Evolutionary conservation across 2,797 vertebrate species (phyloP), one percentile per base, ranked within the genome.

Genomic region (Alcedo atthis): DNA sequence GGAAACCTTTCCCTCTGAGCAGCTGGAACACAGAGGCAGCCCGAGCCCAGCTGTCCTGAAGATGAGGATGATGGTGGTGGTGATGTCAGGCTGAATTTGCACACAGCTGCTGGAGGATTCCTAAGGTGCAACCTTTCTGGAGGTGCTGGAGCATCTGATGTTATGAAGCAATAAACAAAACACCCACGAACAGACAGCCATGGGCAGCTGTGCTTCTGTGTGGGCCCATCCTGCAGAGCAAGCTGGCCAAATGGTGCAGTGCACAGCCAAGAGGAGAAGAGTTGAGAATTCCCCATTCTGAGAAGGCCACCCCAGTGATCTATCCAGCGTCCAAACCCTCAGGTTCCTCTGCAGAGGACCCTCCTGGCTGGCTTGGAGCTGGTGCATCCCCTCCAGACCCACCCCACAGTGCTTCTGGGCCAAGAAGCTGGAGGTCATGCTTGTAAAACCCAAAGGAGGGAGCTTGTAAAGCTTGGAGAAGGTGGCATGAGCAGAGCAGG

Each of bases 141-240:
- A 43, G 49, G 33, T 0, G 1, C 16, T 0, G 0, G 54, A 53
- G 25, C 25, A 51, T 5, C 26, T 2, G 3, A 40, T 1, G 10
- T 12, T 10, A 11, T 0, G 18, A 43, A 54, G 24, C 6, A 57
- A 67, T 0, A 37, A 19, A 45, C 35, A 15, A 53, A 85, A 48
- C 0, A 2, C 54, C 66, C 3, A 0, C 0, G 0, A 55, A 19
- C 9, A 0, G 5, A 12, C 10, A 6, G 19, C 10, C 1, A 0
- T 4, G 5, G 76, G 35, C 21, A 67, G 57, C 49, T 0, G 5
- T n/a, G 58, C 51, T 57, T 11, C 37, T 62, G 62, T 62, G 11
- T 0, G 0, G 49, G 5, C 15, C 51, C 7, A 1, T 1, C 5
- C 8, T 3, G 4, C 67, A 63, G 43, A 55, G 48, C 42, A 5